Conservation (phyloP, 2,113 vertebrate genomes). For the Caranx melampygus region DNA sequence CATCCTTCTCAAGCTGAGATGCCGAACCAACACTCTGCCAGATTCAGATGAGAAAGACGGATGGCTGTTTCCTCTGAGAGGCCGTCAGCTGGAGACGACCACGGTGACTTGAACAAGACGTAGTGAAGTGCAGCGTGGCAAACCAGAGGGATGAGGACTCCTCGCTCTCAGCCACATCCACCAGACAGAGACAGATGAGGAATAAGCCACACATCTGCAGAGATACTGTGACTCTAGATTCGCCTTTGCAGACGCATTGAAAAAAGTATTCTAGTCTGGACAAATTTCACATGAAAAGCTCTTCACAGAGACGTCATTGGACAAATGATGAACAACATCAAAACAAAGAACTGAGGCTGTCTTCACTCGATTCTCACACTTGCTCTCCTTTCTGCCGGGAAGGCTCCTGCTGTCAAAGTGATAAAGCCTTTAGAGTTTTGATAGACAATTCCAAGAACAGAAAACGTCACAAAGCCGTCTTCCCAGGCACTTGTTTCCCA, state of each 20-base stretch:
- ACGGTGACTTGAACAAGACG: constrained; percentile 1
- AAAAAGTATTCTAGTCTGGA: constrained; percentile 46
- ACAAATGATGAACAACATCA: constrained; percentile 48
- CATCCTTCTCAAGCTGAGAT: constrained; percentile 48
- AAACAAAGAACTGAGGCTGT: constrained; percentile 59
- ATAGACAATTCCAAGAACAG: constrained; percentile 81
- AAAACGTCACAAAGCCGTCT: constrained; percentile 89
- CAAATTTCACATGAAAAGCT: constrained; percentile 62
- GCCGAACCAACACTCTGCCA: constrained; percentile 31
- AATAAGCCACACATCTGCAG: constrained; percentile 39
- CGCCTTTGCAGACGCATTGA: constrained; percentile 16
- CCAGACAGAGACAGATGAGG: constrained; percentile 43
- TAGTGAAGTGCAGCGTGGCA: background rate
- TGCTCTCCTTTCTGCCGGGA: constrained; percentile 62
- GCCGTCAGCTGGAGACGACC: constrained; percentile 4
- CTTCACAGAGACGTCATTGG: constrained; percentile 56
- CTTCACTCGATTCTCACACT: constrained; percentile 49
- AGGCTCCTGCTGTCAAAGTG: constrained; percentile 69
- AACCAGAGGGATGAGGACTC: constrained; percentile 3
- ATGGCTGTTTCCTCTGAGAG: constrained; percentile 10
- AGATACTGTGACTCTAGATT: constrained; percentile 40
- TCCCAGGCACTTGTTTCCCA: constrained; percentile 95
- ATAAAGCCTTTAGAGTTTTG: constrained; percentile 68
- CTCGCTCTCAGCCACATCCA: constrained; percentile 41
- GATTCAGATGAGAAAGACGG: constrained; percentile 24